Conservation (phyloP, 2,888 invertebrate species). For the Sialis fuliginosa region DNA sequence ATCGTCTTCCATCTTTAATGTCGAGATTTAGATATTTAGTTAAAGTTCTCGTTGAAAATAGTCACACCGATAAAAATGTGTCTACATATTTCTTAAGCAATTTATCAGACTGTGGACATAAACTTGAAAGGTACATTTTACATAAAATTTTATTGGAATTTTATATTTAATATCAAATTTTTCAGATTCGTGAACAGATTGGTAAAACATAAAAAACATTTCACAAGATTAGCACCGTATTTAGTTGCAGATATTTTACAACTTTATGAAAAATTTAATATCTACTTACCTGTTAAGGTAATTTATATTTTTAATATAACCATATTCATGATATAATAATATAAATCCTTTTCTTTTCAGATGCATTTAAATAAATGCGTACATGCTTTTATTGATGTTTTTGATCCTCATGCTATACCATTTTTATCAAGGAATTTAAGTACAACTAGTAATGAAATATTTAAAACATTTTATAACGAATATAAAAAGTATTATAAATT, state of each 20-base stretch:
- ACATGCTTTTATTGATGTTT: conserved; percentile 25
- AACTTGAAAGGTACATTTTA: conserved; percentile 18
- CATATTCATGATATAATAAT: not conserved
- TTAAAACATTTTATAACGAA: conserved; percentile 25
- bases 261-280: conserved; percentile 24
- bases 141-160: not conserved
- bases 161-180: not conserved
- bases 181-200: conserved; percentile 19
- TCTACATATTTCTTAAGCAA: conserved; percentile 10
- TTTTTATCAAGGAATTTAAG: conserved; percentile 25
- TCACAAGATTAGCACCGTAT: conserved; percentile 26
- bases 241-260: conserved; percentile 28
- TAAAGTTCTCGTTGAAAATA: conserved; percentile 4
- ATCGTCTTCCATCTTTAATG: conserved; percentile 21
- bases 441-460: conserved; percentile 27
- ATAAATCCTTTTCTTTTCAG: conserved; percentile 13
- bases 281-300: conserved; percentile 29
- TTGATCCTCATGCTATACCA: conserved; percentile 27
- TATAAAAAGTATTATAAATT: conserved; percentile 30
- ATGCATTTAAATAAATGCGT: conserved; percentile 26
- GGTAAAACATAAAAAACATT: conserved; percentile 20
- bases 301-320: conserved; percentile 6
- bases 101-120: conserved; percentile 21
- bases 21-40: conserved; percentile 20
- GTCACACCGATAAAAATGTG: conserved; percentile 5